Evolutionary conservation across 2,113 vertebrate species (phyloP), one percentile per base, ranked within the genome.

Genomic region (Phainopepla nitens): DNA sequence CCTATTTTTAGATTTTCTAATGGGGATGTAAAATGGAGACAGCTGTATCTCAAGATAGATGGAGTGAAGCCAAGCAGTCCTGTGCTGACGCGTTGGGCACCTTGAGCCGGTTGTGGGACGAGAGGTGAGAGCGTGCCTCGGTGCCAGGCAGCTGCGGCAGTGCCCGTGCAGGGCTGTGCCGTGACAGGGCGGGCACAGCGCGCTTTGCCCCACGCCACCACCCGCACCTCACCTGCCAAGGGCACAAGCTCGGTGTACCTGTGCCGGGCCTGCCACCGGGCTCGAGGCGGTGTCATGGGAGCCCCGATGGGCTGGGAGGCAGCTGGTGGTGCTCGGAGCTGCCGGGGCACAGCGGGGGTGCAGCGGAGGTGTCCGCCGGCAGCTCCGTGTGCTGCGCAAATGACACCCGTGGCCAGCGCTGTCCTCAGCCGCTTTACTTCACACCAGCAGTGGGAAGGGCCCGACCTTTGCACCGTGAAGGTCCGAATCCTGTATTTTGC

Each of bases 1-100:
- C 19, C 71, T 96, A 64, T 94, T 95, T 95, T 92, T 93, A 89
- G 88, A 21, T 69, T 86, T 86, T 56, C 80, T 86, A 61, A n/a
- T 0, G 3, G 42, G 41, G 44, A 33, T 49, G 66, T 56, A 73
- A 49, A 64, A 79, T 6, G 18, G 61, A 87, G 76, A 57, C 31
- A 42, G 66, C 82, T 45, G 66, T 39, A 44, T 47, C 33, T 65
- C 18, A 3, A 6, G 80, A 15, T 0, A 25, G 51, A 42, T 10
- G 69, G 72, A 54, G 60, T 0, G 24, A 66, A 62, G 64, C 42
- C 4, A 8, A n/a, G 70, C 50, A 54, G 56, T 5, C 36, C 60
- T 1, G 3, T 25, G 56, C 35, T 10, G 77, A 11, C 0, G 0
- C 1, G 0, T 1, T 33, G 73, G 81, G 47, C 50, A 65, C 84